Base-by-base conservation (phyloP, 2,797 vertebrate genomes). In the Ctenosaura bakeri region DNA sequence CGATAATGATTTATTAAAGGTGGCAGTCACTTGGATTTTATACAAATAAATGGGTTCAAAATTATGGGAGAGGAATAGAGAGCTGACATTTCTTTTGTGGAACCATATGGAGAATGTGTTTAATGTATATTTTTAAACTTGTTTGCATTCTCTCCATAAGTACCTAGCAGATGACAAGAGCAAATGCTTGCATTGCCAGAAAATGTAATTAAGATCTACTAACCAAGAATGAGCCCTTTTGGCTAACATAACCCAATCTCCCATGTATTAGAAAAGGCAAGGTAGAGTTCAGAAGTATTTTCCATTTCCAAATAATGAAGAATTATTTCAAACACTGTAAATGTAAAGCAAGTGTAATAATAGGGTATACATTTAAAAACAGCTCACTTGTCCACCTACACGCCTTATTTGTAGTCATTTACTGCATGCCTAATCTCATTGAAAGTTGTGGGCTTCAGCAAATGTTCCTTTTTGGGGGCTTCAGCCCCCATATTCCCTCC, bases 131-230 rank as follows among this genome's bases (percentile, higher is more conserved):
- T 59, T 86, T 69, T 92, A 92, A 94, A 86, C 78, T 82, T 1
- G 91, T 83, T 87, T 87, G 88, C 64, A 38, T 90, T 0, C 79
- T 94, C 92, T 94, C 79, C 46, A 87, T 89, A 69, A 79, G 50
- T 83, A 42, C 77, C 32, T 89, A 0, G 0, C 52, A 86, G 71
- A 85, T 94, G 92, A 78, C 86, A 89, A 35, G 0, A 0, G 29
- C 69, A 94, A 66, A 52, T 78, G 69, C 29, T 92, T 86, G 32
- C 24, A 73, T 50, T 89, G 73, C 86, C 85, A 91, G 83, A 94
- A 93, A 95, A 92, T 64, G 0, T 0, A 87, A 85, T 69, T 79
- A 87, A 93, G 94, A 92, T 91, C 79, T 91, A 86, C 20, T 91
- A 94, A 94, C 46, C 86, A 74, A 86, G 90, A 93, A 89, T 56